phyloP scores from a whole-genome alignment of 2,797 vertebrate species.

The Falco peregrinus region DNA sequence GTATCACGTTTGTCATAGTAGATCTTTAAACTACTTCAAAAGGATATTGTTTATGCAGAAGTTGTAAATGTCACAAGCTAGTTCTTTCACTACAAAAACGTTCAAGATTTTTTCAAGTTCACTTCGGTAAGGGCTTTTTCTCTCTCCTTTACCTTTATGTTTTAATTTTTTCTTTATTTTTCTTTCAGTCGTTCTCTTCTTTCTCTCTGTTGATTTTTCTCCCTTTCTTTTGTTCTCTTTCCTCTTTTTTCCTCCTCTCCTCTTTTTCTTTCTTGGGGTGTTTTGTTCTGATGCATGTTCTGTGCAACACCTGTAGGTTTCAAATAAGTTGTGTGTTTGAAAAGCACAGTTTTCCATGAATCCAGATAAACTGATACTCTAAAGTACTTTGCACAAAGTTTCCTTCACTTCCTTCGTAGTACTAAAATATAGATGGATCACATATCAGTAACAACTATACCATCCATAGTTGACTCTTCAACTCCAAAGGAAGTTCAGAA shows the following conservation, averaged over 20 bases:
- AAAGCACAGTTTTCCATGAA: neutral
- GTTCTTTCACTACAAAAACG: neutral
- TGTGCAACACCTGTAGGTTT: neutral
- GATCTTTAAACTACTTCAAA: neutral
- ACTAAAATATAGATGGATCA: constrained; percentile 48
- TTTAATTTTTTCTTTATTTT: neutral
- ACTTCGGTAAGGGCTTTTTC: neutral
- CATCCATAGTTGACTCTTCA: constrained; percentile 29
- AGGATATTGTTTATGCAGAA: neutral
- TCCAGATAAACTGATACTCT: neutral
- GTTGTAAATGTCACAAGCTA: neutral
- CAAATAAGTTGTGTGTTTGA: neutral
- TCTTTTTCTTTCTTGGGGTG: neutral
- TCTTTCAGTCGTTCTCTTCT: neutral
- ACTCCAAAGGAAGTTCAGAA: constrained; percentile 61
- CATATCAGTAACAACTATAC: constrained; percentile 36
- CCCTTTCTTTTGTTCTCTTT: neutral
- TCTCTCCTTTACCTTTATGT: neutral
- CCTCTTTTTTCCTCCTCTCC: neutral
- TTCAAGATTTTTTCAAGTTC: neutral
- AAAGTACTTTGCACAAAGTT: neutral
- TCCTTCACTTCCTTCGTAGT: constrained; percentile 46
- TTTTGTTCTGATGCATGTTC: neutral
- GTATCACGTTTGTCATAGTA: neutral
- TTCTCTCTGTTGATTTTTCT: neutral